Percentiles rank a stretch among this genome's conserved stretches.
Conservation (phyloP, 2,113 vertebrate genomes). For the Prolemur simus region DNA sequence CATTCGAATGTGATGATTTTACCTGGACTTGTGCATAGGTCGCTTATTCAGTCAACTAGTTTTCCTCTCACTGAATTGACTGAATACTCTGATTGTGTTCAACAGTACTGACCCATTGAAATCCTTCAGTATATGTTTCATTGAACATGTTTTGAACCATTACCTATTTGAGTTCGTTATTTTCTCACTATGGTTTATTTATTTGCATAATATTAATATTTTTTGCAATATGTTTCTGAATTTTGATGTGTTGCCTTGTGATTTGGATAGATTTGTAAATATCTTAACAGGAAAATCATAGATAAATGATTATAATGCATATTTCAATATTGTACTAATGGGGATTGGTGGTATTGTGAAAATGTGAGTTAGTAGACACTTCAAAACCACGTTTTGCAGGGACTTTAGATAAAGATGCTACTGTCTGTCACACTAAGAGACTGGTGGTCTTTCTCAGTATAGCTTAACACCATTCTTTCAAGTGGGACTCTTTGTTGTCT, state of each 20-base stretch:
- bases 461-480: too few relatives aligned
- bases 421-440: too few relatives aligned
- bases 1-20: background rate
- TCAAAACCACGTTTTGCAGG: background rate
- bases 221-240: background rate
- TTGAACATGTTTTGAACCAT: background rate
- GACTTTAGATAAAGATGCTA: background rate
- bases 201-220: background rate
- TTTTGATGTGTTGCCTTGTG: background rate
- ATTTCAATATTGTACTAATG: background rate
- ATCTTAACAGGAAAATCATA: background rate
- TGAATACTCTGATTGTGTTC: background rate
- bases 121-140: background rate
- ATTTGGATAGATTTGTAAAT: background rate
- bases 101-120: too few relatives aligned
- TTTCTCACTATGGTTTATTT: background rate
- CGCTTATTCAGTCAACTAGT: background rate
- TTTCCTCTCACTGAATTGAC: background rate
- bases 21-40: background rate
- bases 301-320: background rate
- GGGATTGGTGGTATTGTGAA: background rate
- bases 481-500: background rate
- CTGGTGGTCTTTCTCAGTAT: background rate
- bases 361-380: background rate
- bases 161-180: background rate